Base-by-base conservation (phyloP, 2,797 vertebrate species). In the Leucoraja ocellata region DNA sequence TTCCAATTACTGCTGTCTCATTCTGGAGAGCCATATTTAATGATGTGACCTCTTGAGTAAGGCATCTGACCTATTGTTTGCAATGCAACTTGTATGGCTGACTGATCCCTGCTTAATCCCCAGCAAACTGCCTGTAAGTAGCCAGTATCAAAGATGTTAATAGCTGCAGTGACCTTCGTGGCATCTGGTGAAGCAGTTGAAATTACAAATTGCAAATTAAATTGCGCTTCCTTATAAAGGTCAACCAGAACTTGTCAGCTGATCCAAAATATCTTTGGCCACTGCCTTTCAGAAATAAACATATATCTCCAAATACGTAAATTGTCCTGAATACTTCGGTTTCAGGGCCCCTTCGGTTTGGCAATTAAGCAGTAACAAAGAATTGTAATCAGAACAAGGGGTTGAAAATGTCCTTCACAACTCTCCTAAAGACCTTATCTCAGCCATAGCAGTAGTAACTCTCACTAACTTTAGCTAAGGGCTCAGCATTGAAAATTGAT, bases 41-140 rank as follows among this genome's bases (percentile, higher is more conserved):
- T 91, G 90, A 91, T 28, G 68, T 71, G 90, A 73, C 90, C 90
- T 91, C 65, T 39, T 91, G 21, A 91, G 71, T 54, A 74, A 74
- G 90, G 90, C 71, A 92, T 74, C 71, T 74, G 90, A 74, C 90
- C 90, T 74, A 92, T 68, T 92, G 71, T 92, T 92, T 92, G 90
- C 54, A 92, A 92, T 73, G 90, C 68, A 32, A 54, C 39, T 28
- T 25, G 90, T 68, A 74, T 92, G 71, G 71, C 90, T 54, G 90
- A 92, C 71, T 54, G 61, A 88, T 88, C 84, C 84, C 84, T 3
- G n/a, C 71, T 74, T 92, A 92, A 92, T 92, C 36, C 90, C 68
- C 68, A 76, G 68, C 73, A 92, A 76, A 76, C 90, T 76, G 71
- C 36, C 36, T 92, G 90, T 74, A 92, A 76, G 65, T 92, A 73